Percentiles rank a stretch among this genome's conserved stretches.
These are phyloP conservation scores for Strix uralensis DNA, from an alignment of 2,113 vertebrate genomes.

Conservation along the genomic window DNA sequence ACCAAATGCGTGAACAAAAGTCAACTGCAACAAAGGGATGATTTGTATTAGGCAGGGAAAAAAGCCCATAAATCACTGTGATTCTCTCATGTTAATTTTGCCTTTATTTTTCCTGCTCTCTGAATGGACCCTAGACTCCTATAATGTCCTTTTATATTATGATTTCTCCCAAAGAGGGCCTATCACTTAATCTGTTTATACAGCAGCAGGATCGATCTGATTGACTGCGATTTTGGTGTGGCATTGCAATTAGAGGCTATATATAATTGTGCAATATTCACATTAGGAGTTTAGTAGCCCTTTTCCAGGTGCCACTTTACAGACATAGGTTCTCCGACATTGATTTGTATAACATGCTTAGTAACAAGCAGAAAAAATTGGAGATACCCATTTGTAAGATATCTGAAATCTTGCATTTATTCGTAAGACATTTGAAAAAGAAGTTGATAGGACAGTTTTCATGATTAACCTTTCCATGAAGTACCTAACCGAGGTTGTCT, in stretches of 20 bases:
- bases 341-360: background rate
- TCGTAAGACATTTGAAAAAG: background rate
- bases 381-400: background rate
- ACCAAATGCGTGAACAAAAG: background rate
- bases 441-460: background rate
- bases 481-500: background rate
- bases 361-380: background rate
- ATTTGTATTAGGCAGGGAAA: background rate
- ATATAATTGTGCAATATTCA: background rate
- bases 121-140: background rate
- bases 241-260: background rate
- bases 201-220: slow-evolving; percentile 1
- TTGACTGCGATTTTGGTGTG: background rate
- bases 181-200: background rate
- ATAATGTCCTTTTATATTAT: background rate
- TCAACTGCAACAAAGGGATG: background rate
- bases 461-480: background rate
- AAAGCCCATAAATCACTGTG: background rate
- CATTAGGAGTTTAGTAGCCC: background rate
- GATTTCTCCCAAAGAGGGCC: background rate
- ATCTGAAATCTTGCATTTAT: background rate
- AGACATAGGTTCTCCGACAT: background rate
- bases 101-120: background rate
- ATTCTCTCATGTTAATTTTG: slow-evolving; percentile 1
- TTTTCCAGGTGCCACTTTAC: background rate